phyloP scores from a whole-genome alignment of 92 coral and sea anemone genomes.

The Zoanthus gigantus region DNA sequence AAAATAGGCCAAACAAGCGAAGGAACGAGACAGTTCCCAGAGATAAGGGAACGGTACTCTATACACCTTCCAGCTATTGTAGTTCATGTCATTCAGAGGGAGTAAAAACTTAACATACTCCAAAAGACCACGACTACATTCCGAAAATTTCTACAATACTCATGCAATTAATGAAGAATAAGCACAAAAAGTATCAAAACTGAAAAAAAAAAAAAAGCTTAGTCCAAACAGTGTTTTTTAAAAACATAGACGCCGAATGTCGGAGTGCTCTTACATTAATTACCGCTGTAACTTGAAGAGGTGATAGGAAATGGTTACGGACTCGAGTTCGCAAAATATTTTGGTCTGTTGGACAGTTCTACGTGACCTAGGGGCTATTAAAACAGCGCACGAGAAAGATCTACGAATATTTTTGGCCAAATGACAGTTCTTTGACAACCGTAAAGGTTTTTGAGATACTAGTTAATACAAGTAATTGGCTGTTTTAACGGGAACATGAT shows the following conservation, averaged over 20 bases:
- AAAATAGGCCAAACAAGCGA: background rate
- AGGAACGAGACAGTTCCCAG: background rate
- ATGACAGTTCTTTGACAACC: slow-evolving; percentile 8
- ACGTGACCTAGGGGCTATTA: background rate
- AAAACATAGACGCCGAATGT: background rate
- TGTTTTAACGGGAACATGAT: slow-evolving; percentile 12
- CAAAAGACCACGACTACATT: background rate
- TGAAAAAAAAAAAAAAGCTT: too few species aligned
- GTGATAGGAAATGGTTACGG: background rate
- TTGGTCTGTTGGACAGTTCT: background rate
- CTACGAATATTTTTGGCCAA: slow-evolving; percentile 8
- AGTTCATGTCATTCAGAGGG: background rate
- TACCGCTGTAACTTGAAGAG: background rate
- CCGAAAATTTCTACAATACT: too few species aligned
- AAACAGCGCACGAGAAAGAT: background rate
- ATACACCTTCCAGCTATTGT: background rate
- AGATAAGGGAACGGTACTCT: background rate
- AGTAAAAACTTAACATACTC: background rate
- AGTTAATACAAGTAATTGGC: background rate
- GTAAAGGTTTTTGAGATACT: background rate
- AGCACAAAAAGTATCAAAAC: too few species aligned
- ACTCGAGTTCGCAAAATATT: background rate
- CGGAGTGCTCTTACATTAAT: background rate
- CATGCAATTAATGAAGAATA: too few species aligned
- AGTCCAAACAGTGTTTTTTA: too few species aligned